Base-by-base conservation (phyloP, 2,113 vertebrate species). In the Vulpes vulpes region DNA sequence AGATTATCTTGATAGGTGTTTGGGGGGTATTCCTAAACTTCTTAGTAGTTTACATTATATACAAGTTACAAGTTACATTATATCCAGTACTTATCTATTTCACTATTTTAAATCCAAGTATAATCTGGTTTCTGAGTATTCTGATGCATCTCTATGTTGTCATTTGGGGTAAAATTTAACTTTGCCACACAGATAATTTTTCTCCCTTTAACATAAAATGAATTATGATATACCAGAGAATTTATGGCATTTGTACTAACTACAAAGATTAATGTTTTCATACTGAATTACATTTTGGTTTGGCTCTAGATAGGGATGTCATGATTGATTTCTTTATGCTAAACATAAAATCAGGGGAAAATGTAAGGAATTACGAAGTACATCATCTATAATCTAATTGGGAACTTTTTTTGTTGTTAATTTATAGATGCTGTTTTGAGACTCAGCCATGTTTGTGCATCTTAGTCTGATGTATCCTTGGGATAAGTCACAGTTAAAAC, bases 271-370 rank as follows among this genome's bases (percentile, higher is more conserved):
- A 96, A 93, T 8, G 4, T 73, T 93, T 96, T 97, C 30, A 67
- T 83, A 82, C 60, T 59, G 79, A 95, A 89, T 93, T 96, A 71
- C 38, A 91, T 94, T 93, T 86, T 94, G 20, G 27, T 92, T 97
- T 97, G 35, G 7, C 5, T 67, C 5, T 79, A 57, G 8, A 89
- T 93, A 51, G 3, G 22, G n/a, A 74, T 93, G 59, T 65, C 79
- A 87, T 97, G 91, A 94, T 95, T 97, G 57, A 97, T 91, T 93
- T 89, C 71, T 95, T 97, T 71, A 59, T 83, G 71, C 92, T 93
- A 74, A 97, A 82, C 23, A 95, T 84, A 88, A 96, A 94, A 95
- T 96, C 9, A 67, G 51, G 30, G n/a, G 78, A 96, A 96, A 97
- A 95, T 62, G 22, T 79, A 88, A 62, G 65, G 51, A 97, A 96